Evolutionary conservation across 1,140 invertebrate genomes (phyloP), one percentile per base, ranked within the genome.

Genomic region (Daktulosphaira vitifoliae): DNA sequence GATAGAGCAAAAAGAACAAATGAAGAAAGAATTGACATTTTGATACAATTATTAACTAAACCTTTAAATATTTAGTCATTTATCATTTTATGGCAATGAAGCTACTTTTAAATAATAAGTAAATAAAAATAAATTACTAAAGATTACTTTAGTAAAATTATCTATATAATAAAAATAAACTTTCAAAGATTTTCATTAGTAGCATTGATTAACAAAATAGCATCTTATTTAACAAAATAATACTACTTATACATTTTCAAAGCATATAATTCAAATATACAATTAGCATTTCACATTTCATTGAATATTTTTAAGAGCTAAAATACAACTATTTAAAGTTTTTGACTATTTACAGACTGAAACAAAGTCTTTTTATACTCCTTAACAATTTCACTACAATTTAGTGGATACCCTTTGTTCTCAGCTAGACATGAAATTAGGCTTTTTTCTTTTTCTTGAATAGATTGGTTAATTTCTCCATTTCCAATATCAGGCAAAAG

Each of bases 351-450:
- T 6, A 25, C 6, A 33, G 25, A 46, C 20, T 62, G 56, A 62
- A 62, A 62, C n/a, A 62, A 46, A 20, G 29, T 42, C 6, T 62
- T 62, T 48, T 62, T 22, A 62, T 62, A 62, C 9, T 62, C 56
- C 29, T 62, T 62, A 8, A 62, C 18, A 22, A 25, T 20, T 1
- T 62, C 26, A 1, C 25, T 62, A 13, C 56, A 62, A 46, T 62
- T 62, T 11, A 62, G 46, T 4, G 56, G 56, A 0, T 9, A 16
- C 13, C 42, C 42, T 46, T 62, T 62, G 7, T 62, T 62, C 15
- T 33, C 26, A 7, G 42, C 16, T 33, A 62, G 9, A 46, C 56
- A 62, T 29, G 44, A 38, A n/a, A 62, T 29, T 33, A 62, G 3
- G 29, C 20, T 16, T 11, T 33, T 44, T 62, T 62, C 56, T 46